A percentile compares a stretch with the other conserved stretches of the same genome.
phyloP scores from a whole-genome alignment of 2,113 vertebrate genomes.

The Sceloporus tristichus region DNA sequence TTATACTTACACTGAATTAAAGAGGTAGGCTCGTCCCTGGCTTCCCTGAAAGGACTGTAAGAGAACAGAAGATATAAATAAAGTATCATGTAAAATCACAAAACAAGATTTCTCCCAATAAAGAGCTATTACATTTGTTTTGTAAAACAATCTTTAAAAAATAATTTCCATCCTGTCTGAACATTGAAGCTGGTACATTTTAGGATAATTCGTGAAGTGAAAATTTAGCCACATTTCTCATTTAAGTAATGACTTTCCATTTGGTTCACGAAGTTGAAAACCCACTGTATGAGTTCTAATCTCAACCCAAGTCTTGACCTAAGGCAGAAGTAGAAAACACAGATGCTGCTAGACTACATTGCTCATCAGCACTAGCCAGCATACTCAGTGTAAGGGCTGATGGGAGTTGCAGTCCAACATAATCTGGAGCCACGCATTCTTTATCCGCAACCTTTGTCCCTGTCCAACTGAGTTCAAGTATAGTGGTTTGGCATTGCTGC shows the following conservation, averaged over 20 bases:
- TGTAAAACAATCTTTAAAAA: neutral
- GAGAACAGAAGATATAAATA: neutral
- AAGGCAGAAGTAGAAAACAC: neutral
- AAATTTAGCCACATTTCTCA: neutral
- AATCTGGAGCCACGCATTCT: too few relatives aligned
- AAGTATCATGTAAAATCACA: neutral
- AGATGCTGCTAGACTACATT: neutral
- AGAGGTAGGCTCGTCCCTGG: slow-evolving; percentile 98
- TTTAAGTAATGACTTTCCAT: neutral
- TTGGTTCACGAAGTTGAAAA: neutral
- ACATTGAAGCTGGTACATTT: neutral
- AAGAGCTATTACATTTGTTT: neutral
- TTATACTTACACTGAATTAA: slow-evolving; percentile 97
- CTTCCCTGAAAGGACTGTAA: slow-evolving; percentile 98
- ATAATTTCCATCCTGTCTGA: neutral
- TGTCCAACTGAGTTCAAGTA: too few relatives aligned
- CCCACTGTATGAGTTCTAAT: too few relatives aligned
- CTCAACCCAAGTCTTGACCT: neutral
- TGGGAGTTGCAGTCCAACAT: too few relatives aligned
- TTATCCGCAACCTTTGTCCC: neutral
- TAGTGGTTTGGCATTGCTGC: too few relatives aligned
- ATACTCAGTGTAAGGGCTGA: too few relatives aligned
- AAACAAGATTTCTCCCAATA: neutral
- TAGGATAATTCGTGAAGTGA: too few relatives aligned
- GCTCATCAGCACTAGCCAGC: too few relatives aligned